Evolutionary conservation across 2,888 invertebrate species (phyloP), one percentile per base, ranked within the genome.

Genomic region (Rotaria socialis): DNA sequence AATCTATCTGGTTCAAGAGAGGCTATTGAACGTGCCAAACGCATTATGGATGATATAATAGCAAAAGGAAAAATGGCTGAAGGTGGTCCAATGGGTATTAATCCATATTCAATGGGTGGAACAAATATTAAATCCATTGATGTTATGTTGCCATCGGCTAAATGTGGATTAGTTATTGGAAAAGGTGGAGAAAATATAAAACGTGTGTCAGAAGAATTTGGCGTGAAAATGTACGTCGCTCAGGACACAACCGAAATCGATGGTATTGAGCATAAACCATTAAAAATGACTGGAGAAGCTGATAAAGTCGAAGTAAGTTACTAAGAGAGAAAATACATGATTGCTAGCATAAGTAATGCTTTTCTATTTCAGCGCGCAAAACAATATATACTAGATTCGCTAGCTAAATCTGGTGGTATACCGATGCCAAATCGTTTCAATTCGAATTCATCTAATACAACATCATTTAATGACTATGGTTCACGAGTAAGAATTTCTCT

Each of bases 101-200:
- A 85, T 60, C 80, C 85, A 8, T 80, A 80, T 80, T 80, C 80
- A 11, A 47, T 80, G 47, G 80, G 80, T 10, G 86, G 87, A 56
- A 24, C 88, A 7, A 89, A 89, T 85, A 89, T 88, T 27, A 88
- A 88, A 74, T 89, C 89, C 52, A 89, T 67, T 4, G 97, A 98
- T 91, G 95, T 99, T 88, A 95, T 95, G 94, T 94, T 99, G 87
- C 98, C 98, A 0, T 97, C 97, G 0, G 94, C 95, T 8, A 99
- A 99, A 93, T 97, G 97, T 85, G 99, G 99, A 43, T 93, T 99
- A 55, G 95, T 99, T 88, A 99, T 99, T 89, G 99, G 98, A 88
- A 98, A 98, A 92, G 96, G 96, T 56, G 98, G 98, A n/a, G 97
- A 98, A 91, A 99, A 97, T 0, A 98, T 99, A 89, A 96, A 97